A percentile compares a stretch with the other conserved stretches of the same genome.
phyloP scores from a whole-genome alignment of 2,888 invertebrate species.

The Cyrtodaria siliqua region DNA sequence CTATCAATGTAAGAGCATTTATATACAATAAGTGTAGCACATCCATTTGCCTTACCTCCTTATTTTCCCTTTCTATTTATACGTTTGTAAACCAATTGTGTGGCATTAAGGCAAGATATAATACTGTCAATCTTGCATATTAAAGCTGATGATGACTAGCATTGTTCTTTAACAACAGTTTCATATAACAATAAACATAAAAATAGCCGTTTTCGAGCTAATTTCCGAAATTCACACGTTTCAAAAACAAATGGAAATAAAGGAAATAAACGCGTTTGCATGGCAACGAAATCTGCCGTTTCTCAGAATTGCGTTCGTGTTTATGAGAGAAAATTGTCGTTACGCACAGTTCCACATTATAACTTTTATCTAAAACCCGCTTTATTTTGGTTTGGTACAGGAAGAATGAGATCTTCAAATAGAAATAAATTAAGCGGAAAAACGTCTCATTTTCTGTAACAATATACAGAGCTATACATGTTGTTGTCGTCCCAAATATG shows the following conservation, averaged over 20 bases:
- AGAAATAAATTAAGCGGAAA: conserved; percentile 48
- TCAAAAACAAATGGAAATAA: conserved; percentile 58
- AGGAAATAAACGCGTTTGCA: conserved; percentile 38
- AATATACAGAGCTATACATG: conserved; percentile 47
- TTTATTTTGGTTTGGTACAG: conserved; percentile 48
- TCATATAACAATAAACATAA: too few relatives aligned
- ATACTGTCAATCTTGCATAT: too few relatives aligned
- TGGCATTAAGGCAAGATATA: too few relatives aligned
- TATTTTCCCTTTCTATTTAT: too few relatives aligned
- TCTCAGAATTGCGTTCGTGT: conserved; percentile 1
- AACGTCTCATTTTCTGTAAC: conserved; percentile 49
- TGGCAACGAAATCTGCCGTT: conserved; percentile 34
- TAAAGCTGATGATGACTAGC: too few relatives aligned
- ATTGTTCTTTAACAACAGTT: too few relatives aligned
- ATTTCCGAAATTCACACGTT: neutral
- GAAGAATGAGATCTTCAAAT: conserved; percentile 44
- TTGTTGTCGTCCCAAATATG: conserved; percentile 60
- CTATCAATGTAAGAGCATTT: too few relatives aligned
- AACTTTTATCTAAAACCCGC: conserved; percentile 49
- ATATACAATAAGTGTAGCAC: too few relatives aligned
- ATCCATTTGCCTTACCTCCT: too few relatives aligned
- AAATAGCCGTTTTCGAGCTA: neutral
- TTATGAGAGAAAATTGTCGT: conserved; percentile 47
- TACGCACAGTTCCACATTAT: conserved; percentile 56
- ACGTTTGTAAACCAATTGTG: too few relatives aligned